Percentiles rank a stretch among this genome's conserved stretches.
Conservation (phyloP, 2,888 invertebrate genomes). For the Macaria liturata region DNA sequence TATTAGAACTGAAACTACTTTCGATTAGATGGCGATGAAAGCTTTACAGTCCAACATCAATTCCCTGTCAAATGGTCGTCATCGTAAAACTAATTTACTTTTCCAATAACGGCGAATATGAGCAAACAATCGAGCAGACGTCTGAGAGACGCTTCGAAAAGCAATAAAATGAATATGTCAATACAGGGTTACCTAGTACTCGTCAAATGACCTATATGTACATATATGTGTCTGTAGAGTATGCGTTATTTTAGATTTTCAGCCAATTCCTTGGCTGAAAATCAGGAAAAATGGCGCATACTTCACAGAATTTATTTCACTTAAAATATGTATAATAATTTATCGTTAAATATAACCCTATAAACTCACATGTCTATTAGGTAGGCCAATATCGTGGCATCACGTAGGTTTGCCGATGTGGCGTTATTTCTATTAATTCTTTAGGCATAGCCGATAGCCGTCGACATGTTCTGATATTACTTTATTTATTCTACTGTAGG, state of each 20-base stretch:
- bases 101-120: conserved; percentile 17
- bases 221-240: too few species aligned
- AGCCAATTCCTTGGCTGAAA: too few species aligned
- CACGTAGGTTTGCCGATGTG: conserved; percentile 50
- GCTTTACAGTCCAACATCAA: neutral
- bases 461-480: conserved; percentile 18
- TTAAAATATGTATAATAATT: too few species aligned
- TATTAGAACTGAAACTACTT: too few species aligned
- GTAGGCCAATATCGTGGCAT: conserved; percentile 49
- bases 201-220: too few species aligned
- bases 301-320: too few species aligned
- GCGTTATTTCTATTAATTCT: conserved; percentile 49
- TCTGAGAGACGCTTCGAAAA: conserved; percentile 23
- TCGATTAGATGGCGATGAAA: too few species aligned
- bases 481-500: conserved; percentile 21
- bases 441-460: conserved; percentile 22
- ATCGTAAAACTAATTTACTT: conserved; percentile 15
- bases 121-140: conserved; percentile 19
- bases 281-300: too few species aligned
- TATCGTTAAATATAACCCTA: too few species aligned
- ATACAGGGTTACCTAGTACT: conserved; percentile 31
- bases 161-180: conserved; percentile 40
- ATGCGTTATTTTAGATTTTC: too few species aligned
- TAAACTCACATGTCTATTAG: conserved; percentile 7
- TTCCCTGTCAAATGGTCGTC: conserved; percentile 1